phyloP scores from a whole-genome alignment of 2,888 invertebrate genomes.

The Zaprionus lineosus region DNA sequence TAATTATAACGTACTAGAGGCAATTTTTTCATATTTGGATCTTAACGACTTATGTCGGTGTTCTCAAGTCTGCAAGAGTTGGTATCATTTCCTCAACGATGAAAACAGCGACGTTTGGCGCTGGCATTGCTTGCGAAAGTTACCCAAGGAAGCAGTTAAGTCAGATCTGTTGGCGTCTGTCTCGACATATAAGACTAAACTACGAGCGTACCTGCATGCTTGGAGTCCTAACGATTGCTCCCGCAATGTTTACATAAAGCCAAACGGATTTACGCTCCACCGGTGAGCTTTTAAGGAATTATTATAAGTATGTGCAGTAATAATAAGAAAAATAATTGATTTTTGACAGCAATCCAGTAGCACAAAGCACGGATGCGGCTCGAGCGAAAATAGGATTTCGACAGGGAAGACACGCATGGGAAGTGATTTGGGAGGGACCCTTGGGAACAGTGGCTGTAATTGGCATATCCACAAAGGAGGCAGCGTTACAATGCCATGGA shows the following conservation, averaged over 20 bases:
- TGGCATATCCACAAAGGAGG: conserved; percentile 96
- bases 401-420: conserved; percentile 97
- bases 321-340: neutral
- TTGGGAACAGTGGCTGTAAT: conserved; percentile 98
- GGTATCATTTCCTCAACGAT: conserved; percentile 94
- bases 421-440: conserved; percentile 99
- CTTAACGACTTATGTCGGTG: conserved; percentile 94
- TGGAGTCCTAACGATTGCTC: conserved; percentile 99
- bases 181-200: conserved; percentile 95
- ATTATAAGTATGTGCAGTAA: no score
- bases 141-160: conserved; percentile 91
- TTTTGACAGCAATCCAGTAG: conserved; percentile 94
- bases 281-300: conserved; percentile 85
- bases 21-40: conserved; percentile 95
- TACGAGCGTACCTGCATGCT: conserved; percentile 95
- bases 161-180: conserved; percentile 95
- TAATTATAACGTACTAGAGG: conserved; percentile 92
- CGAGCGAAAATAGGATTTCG: conserved; percentile 95
- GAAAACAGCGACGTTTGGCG: conserved; percentile 98
- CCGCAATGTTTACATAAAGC: conserved; percentile 97
- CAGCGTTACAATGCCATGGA: conserved; percentile 95
- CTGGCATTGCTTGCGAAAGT: conserved; percentile 91
- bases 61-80: conserved; percentile 95
- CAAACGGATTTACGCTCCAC: conserved; percentile 98
- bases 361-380: conserved; percentile 98